Percentiles rank a stretch among this genome's conserved stretches.
Conservation (phyloP, 2,888 invertebrate genomes). For the Orchestes rusci region DNA sequence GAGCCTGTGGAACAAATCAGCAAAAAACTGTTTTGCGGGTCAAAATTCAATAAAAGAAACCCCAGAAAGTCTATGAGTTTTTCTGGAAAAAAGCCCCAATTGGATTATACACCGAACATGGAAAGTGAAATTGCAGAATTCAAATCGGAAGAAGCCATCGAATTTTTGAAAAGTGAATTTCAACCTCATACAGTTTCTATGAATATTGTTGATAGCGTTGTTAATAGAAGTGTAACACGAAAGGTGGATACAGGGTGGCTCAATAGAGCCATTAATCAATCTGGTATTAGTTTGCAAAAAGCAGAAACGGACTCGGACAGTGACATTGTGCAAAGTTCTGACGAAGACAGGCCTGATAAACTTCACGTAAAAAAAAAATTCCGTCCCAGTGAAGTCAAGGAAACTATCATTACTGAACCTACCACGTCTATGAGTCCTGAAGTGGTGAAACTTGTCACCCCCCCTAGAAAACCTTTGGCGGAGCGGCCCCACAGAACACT, state of each 20-base stretch:
- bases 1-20: slow-evolving; percentile 29
- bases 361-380: slow-evolving; percentile 35
- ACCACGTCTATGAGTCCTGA: background rate
- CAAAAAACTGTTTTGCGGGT: slow-evolving; percentile 53
- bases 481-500: background rate
- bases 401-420: background rate
- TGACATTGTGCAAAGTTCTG: slow-evolving; percentile 51
- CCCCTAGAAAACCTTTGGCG: background rate
- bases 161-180: slow-evolving; percentile 7
- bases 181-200: slow-evolving; percentile 34
- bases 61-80: slow-evolving; percentile 61
- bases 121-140: too few species aligned
- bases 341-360: slow-evolving; percentile 37
- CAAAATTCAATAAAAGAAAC: slow-evolving; percentile 61
- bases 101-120: slow-evolving; percentile 14
- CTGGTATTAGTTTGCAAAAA: slow-evolving; percentile 25
- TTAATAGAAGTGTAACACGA: slow-evolving; percentile 27
- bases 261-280: slow-evolving; percentile 42
- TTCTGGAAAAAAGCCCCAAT: slow-evolving; percentile 33
- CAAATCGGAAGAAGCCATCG: slow-evolving; percentile 28
- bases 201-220: slow-evolving; percentile 17
- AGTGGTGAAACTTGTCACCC: background rate
- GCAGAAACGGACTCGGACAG: slow-evolving; percentile 46
- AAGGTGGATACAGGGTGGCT: slow-evolving; percentile 55
- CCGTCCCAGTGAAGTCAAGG: slow-evolving; percentile 5